phyloP scores from a whole-genome alignment of 1,140 invertebrate genomes.

The Babylonia areolata region DNA sequence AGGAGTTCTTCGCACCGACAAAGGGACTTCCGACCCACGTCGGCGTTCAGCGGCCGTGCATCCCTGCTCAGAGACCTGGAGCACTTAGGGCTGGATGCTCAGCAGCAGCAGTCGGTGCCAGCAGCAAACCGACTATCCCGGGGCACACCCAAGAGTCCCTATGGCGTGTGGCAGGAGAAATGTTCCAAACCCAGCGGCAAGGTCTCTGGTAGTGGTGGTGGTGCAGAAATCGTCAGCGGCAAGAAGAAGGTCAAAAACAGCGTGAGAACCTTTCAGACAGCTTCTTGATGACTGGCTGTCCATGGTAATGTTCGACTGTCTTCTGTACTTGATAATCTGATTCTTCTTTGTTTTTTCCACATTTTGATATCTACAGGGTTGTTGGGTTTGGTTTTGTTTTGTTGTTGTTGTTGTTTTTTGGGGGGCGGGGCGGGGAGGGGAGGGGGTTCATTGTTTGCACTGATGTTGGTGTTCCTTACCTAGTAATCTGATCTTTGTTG shows the following conservation, averaged over 20 bases:
- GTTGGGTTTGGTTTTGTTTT: no score
- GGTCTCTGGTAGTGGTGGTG: neutral
- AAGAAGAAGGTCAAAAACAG: neutral
- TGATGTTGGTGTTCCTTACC: no score
- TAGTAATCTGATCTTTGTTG: no score
- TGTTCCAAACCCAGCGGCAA: neutral
- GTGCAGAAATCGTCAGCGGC: neutral
- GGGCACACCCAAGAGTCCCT: slow-evolving; percentile 38
- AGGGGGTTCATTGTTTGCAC: no score
- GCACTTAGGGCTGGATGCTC: slow-evolving; percentile 58
- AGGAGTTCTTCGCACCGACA: slow-evolving; percentile 50
- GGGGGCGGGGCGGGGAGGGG: no score
- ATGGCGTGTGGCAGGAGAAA: neutral
- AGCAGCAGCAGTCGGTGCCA: slow-evolving; percentile 43
- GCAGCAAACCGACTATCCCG: slow-evolving; percentile 44
- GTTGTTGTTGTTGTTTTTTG: no score
- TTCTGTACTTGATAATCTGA: no score
- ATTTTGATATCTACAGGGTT: no score
- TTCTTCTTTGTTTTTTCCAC: no score
- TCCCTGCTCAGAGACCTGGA: slow-evolving; percentile 58
- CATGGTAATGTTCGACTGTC: no score
- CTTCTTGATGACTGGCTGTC: slow-evolving; percentile 11
- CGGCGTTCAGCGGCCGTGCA: slow-evolving; percentile 36
- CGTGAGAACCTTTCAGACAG: neutral
- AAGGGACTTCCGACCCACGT: slow-evolving; percentile 57